Conservation (phyloP, 2,888 invertebrate genomes). For the Calameuta filiformis region DNA sequence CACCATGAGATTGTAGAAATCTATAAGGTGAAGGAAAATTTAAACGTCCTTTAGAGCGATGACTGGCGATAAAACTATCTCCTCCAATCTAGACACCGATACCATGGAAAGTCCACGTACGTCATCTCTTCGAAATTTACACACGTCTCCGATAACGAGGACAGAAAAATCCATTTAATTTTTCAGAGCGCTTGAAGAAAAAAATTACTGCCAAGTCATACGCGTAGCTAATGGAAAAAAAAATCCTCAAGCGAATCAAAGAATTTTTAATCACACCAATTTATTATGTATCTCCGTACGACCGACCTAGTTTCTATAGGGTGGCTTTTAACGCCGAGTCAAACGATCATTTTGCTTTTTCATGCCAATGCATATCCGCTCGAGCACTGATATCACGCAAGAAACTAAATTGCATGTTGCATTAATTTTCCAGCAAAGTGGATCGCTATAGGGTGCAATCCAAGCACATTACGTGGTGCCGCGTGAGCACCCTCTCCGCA, state of each 20-base stretch:
- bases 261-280: not conserved
- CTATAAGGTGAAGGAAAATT: not conserved
- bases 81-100: not conserved
- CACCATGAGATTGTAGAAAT: constrained; percentile 1
- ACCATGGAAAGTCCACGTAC: not conserved
- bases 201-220: not conserved
- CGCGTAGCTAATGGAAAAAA: not conserved
- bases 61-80: not conserved
- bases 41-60: not conserved
- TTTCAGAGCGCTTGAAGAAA: not conserved
- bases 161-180: not conserved
- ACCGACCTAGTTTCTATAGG: not conserved
- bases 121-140: not conserved
- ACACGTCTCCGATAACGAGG: not conserved
- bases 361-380: not conserved
- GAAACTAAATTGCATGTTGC: not conserved
- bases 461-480: not conserved
- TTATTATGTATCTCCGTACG: not conserved
- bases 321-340: not conserved
- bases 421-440: not conserved
- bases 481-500: not conserved
- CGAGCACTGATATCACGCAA: not conserved
- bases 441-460: not conserved
- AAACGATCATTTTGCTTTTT: not conserved
- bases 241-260: not conserved